Evolutionary conservation across 2,113 vertebrate genomes (phyloP), one percentile per base, ranked within the genome.

Genomic region (Triplophysa rosa): DNA sequence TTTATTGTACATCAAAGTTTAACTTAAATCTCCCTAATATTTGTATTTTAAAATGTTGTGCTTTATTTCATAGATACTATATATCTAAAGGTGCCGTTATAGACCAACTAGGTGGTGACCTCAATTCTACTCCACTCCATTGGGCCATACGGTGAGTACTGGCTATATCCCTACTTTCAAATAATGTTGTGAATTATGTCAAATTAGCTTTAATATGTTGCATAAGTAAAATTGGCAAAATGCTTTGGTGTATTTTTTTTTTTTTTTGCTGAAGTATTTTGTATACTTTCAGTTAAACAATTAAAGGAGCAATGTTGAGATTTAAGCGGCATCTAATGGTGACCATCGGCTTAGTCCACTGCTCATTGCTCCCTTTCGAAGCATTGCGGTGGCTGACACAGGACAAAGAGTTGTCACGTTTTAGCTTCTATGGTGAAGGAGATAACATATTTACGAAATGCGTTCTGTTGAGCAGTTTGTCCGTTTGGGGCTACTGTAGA

Each of bases 81-180:
- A 94, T 99, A 84, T 98, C 97, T 77, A 98, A 96, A 93, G 98
- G 98, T 54, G 95, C 97, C 0, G 80, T 95, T 16, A 89, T 99
- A 62, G 98, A 99, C 91, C 97, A 99, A 88, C 90, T 98, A 0
- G 97, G 97, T 76, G 98, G 98, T 79, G 96, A 98, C 84, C 89
- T 99, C 86, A 99, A 96, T 90, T 98, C 98, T 11, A 96, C 97
- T 6, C 96, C 97, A 12, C 95, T 99, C 84, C 98, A 99, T 84
- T 99, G 98, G 98, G 96, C 97, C 5, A 91, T 97, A 82, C 94
- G 98, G 98, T 99, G 90, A 86, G 37, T 58, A 4, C 33, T 19
- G 16, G 8, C 65, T 42, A 49, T 14, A 47, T 13, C 33, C 23
- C 33, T 37, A 54, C 42, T 14, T 14, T 49, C 14, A 49, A 49